Percentiles rank a stretch among this genome's conserved stretches.
Conservation (phyloP, 2,797 vertebrate genomes). For the Melanotaenia pygmaea region DNA sequence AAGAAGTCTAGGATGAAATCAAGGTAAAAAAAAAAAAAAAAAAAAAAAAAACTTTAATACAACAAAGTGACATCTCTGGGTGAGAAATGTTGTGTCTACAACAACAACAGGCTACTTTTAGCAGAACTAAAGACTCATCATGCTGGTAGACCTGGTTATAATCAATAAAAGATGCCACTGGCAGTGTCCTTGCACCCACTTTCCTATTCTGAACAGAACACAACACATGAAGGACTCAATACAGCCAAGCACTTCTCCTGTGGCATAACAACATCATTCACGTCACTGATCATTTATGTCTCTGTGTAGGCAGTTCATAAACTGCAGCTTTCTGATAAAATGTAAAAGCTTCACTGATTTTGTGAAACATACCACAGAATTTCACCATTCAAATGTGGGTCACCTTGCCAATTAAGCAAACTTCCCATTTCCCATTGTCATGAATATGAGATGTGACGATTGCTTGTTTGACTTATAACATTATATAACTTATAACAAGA, state of each 20-base stretch:
- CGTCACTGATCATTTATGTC: conserved; percentile 23
- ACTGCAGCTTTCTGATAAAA: conserved; percentile 22
- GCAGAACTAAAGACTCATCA: conserved; percentile 34
- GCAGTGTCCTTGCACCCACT: conserved; percentile 11
- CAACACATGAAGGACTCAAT: conserved; percentile 42
- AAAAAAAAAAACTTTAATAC: conserved; percentile 12
- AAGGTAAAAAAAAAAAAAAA: not conserved
- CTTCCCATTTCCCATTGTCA: not conserved
- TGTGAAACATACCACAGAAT: conserved; percentile 11
- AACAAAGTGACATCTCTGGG: conserved; percentile 25
- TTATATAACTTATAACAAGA: no score
- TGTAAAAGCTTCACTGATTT: conserved; percentile 22
- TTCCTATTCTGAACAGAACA: conserved; percentile 17
- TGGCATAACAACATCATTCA: conserved; percentile 18
- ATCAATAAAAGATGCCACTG: conserved; percentile 3
- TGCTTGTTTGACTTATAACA: conserved; percentile 12
- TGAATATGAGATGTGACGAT: conserved; percentile 3
- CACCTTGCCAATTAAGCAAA: conserved; percentile 16
- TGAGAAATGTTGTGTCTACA: conserved; percentile 1
- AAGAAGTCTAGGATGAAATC: not conserved
- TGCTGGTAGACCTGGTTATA: conserved; percentile 10
- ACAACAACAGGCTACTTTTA: conserved; percentile 39
- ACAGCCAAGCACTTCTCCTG: conserved; percentile 14
- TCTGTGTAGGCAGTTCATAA: conserved; percentile 22
- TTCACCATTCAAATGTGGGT: conserved; percentile 2